Evolutionary conservation across 2,888 invertebrate genomes (phyloP), one percentile per base, ranked within the genome.

Genomic region (Drosophila antonietae): DNA sequence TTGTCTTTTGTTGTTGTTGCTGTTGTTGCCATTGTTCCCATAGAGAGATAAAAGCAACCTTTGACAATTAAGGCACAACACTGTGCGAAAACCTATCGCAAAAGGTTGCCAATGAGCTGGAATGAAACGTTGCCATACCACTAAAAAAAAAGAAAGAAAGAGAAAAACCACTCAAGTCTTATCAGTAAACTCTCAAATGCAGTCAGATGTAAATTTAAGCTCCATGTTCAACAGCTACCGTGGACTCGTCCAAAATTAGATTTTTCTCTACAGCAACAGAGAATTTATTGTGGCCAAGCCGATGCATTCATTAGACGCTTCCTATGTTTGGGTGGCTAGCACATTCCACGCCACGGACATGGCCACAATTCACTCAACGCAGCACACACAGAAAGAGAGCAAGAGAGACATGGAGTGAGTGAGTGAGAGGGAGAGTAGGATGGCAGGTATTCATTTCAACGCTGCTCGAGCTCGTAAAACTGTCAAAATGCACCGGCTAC

Each of bases 401-500:
- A 35, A n/a, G n/a, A 8, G 28, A 2, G 9, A 1, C 10, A 31
- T 9, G 14, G 58, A 28, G 47, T 33, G 28, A 35, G 58, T 3
- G 33, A 33, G 18, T 31, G 37, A 15, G 33, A 35, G 57, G 9
- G 28, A 46, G 35, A 41, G 61, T 47, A 41, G 57, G n/a, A 41
- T 46, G 66, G 69, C 64, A 88, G 86, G 90, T 87, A 89, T 85
- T 89, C 89, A 85, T 87, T 89, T 89, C 90, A 89, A 73, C 75
- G 73, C 86, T 70, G 77, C 41, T 46, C 75, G 90, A 86, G 88
- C 90, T 89, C 90, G 88, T 87, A 87, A 87, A 87, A 89, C 88
- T 87, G 90, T 87, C 86, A 89, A 89, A 87, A 87, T 88, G 83
- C 86, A 89, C 88, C 81, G 85, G 88, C 84, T 85, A 85, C 84